These are phyloP conservation scores for Brassicogethes aeneus DNA, from an alignment of 2,888 invertebrate species.

Conservation along the genomic window DNA sequence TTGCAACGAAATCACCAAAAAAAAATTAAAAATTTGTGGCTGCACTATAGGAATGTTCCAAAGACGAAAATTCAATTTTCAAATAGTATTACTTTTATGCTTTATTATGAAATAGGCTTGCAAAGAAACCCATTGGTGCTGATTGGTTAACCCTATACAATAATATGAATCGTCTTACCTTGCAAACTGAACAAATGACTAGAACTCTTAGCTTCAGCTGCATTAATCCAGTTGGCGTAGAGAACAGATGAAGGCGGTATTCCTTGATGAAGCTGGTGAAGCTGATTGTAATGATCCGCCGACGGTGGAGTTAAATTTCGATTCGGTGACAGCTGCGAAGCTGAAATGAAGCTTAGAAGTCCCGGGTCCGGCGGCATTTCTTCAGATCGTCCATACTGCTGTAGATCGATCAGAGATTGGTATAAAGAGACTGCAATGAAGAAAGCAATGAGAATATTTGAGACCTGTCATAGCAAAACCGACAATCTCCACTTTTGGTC, in stretches of 20 bases:
- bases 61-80: too few relatives aligned
- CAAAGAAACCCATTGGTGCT: too few relatives aligned
- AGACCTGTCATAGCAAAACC: too few relatives aligned
- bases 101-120: too few relatives aligned
- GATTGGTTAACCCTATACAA: too few relatives aligned
- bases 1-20: too few relatives aligned
- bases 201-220: conserved; percentile 29
- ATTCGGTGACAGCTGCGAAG: conserved; percentile 14
- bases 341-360: conserved; percentile 26
- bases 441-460: background rate
- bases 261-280: conserved; percentile 30
- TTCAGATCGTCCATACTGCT: conserved; percentile 28
- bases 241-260: conserved; percentile 30
- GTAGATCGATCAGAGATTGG: conserved; percentile 32
- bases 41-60: too few relatives aligned
- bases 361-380: conserved; percentile 32
- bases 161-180: too few relatives aligned
- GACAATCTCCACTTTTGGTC: too few relatives aligned
- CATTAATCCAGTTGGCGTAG: conserved; percentile 35
- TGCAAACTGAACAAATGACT: conserved; percentile 52
- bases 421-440: conserved; percentile 28
- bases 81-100: too few relatives aligned
- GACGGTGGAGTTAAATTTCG: conserved; percentile 7
- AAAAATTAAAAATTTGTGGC: too few relatives aligned
- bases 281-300: conserved; percentile 23